Conservation (phyloP, 2,113 vertebrate species). For the Crotalus viridis region DNA sequence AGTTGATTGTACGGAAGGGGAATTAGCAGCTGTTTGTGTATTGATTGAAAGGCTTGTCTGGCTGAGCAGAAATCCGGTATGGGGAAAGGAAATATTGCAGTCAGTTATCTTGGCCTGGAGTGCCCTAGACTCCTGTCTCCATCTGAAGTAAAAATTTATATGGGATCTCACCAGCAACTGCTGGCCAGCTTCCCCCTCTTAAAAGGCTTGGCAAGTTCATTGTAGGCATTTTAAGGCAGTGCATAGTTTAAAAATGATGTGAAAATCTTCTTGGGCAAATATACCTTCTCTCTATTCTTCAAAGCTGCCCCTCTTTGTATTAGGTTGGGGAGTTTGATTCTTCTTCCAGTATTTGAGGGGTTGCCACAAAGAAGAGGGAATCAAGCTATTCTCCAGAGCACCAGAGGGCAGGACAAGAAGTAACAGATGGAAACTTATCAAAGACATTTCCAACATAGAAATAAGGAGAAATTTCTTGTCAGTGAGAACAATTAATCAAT, state of each 20-base stretch:
- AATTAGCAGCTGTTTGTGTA: neutral
- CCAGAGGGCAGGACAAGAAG: neutral
- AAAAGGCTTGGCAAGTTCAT: neutral
- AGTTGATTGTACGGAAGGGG: neutral
- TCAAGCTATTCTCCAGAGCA: neutral
- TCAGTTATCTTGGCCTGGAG: neutral
- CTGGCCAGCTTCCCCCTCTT: neutral
- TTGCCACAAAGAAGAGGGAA: neutral
- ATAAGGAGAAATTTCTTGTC: neutral
- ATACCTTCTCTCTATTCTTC: neutral
- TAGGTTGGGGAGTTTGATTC: neutral
- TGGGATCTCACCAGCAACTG: constrained; percentile 4
- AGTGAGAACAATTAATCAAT: neutral
- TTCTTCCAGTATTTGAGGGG: neutral
- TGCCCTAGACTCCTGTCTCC: neutral
- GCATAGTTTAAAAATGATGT: neutral
- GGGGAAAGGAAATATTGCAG: neutral
- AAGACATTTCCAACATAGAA: neutral
- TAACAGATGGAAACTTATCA: neutral
- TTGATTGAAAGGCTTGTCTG: neutral
- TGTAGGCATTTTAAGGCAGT: neutral
- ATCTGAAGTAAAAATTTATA: neutral
- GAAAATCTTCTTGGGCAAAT: neutral
- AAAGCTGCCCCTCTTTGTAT: neutral
- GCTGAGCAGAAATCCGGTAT: neutral